phyloP scores from a whole-genome alignment of 2,113 vertebrate species.

The Gorsachius goisagi region DNA sequence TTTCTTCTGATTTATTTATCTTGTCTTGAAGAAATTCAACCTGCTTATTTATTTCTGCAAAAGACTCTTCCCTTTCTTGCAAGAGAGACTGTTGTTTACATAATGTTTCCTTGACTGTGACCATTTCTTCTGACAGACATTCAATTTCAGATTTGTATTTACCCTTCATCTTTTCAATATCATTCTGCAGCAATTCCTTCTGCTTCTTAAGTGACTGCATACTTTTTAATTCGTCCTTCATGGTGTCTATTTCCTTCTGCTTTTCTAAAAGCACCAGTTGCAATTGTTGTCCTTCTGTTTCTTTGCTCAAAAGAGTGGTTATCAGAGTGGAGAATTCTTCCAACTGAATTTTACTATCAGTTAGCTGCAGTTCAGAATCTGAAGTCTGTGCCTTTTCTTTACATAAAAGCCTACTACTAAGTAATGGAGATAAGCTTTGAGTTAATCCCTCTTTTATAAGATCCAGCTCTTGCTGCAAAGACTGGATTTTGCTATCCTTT shows the following conservation, averaged over 20 bases:
- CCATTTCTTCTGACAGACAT: constrained; percentile 56
- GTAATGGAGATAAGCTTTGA: constrained; percentile 66
- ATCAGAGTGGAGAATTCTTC: constrained; percentile 71
- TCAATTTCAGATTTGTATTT: constrained; percentile 50
- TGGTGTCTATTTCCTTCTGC: constrained; percentile 64
- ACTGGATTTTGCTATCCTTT: constrained; percentile 80
- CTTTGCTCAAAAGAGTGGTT: constrained; percentile 71
- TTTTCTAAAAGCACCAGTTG: constrained; percentile 68
- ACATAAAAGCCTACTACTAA: constrained; percentile 70
- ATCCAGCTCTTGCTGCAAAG: constrained; percentile 80
- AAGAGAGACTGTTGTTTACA: constrained; percentile 44
- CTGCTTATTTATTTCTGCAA: constrained; percentile 48
- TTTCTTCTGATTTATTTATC: constrained; percentile 52
- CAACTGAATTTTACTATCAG: constrained; percentile 69
- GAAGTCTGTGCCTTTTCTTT: constrained; percentile 60
- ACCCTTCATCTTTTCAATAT: constrained; percentile 47
- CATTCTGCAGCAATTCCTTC: constrained; percentile 28
- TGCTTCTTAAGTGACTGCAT: constrained; percentile 20
- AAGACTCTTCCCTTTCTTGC: constrained; percentile 49
- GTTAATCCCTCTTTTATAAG: constrained; percentile 76
- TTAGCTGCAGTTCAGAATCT: constrained; percentile 31
- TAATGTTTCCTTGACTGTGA: constrained; percentile 8
- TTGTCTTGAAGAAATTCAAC: constrained; percentile 64
- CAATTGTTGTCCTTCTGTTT: constrained; percentile 63
- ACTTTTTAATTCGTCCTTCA: constrained; percentile 23